phyloP scores from a whole-genome alignment of 2,888 invertebrate species.

The Timema cristinae region DNA sequence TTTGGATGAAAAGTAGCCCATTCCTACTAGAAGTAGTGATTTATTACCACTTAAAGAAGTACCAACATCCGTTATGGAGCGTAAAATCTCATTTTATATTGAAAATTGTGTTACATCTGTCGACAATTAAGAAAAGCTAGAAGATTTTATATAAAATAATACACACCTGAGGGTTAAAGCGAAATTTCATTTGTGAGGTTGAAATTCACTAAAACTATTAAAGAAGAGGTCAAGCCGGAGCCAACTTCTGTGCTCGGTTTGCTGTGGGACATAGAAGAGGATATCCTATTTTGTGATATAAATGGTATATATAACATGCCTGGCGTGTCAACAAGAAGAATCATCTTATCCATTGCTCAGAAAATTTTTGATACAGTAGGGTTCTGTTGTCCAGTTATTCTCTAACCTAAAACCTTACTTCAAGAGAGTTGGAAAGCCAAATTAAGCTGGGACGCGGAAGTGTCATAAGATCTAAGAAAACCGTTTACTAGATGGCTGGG shows the following conservation, averaged over 20 bases:
- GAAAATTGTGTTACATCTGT: constrained; percentile 11
- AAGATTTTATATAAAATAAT: neutral
- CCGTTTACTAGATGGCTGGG: neutral
- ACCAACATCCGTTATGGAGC: neutral
- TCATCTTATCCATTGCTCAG: neutral
- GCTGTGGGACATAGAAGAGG: neutral
- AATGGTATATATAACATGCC: neutral
- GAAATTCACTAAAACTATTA: neutral
- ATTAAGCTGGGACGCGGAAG: neutral
- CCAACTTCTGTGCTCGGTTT: neutral
- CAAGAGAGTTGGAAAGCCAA: neutral
- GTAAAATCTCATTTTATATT: neutral
- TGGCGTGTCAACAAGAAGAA: neutral
- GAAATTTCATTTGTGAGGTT: neutral
- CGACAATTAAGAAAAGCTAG: neutral
- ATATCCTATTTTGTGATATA: neutral
- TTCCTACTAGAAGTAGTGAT: neutral
- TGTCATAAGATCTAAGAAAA: neutral
- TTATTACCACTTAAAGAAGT: neutral
- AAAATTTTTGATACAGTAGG: neutral
- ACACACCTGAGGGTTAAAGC: neutral
- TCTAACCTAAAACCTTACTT: neutral
- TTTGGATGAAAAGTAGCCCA: neutral
- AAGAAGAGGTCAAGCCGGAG: neutral
- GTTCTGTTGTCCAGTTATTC: neutral